Evolutionary conservation across 2,797 vertebrate genomes (phyloP).

Genomic region (Crocidura indochinensis): DNA sequence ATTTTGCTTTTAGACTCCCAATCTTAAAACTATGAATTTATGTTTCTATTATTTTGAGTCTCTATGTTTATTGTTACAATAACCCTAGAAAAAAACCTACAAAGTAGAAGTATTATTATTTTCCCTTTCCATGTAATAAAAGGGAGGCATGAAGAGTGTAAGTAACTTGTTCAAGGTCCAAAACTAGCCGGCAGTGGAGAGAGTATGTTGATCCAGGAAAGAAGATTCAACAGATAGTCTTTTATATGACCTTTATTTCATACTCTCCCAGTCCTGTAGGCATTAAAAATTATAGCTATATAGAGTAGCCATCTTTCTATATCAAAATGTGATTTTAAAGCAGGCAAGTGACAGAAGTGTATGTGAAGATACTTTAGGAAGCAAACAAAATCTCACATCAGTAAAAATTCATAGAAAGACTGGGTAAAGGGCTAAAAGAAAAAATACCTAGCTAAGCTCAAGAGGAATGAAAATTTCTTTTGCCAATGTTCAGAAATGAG

Average conservation of each 20-base stretch:
- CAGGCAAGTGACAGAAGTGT: constrained; percentile 1
- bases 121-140: constrained; percentile 22
- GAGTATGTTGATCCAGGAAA: not conserved
- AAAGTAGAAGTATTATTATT: not conserved
- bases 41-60: not conserved
- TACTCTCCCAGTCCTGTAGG: not conserved
- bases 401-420: constrained; percentile 22
- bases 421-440: not conserved
- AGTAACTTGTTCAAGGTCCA: not conserved
- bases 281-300: not conserved
- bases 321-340: not conserved
- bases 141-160: not conserved
- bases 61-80: not conserved
- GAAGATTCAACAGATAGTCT: not conserved
- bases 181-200: not conserved
- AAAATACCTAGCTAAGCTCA: constrained; percentile 1
- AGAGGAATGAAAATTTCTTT: constrained; percentile 7
- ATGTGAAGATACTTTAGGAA: not conserved
- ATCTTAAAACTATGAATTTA: not conserved
- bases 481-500: not conserved
- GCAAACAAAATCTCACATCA: not conserved
- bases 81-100: not conserved
- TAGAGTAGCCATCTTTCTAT: not conserved
- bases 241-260: not conserved
- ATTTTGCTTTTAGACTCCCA: not conserved